These are phyloP conservation scores for Hippocampus abdominalis DNA, from an alignment of 2,113 vertebrate species.

Conservation along the genomic window DNA sequence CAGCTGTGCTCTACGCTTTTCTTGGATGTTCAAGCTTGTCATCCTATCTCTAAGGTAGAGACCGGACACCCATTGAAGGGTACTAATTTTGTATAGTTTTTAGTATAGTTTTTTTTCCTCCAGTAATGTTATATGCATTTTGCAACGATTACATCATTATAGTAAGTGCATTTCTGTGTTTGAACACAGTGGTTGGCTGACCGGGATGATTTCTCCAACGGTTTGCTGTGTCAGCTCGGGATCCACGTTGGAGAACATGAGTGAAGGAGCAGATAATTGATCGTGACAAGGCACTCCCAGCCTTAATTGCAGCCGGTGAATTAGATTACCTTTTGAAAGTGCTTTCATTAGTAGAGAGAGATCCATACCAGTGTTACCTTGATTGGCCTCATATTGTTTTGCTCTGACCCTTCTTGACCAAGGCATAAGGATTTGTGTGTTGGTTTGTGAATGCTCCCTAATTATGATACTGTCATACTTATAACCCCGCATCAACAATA, in stretches of 20 bases:
- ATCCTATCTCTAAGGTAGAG: too few relatives aligned
- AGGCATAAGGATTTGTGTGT: constrained; percentile 27
- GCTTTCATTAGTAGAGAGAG: constrained; percentile 71
- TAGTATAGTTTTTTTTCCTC: too few relatives aligned
- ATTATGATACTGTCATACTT: constrained; percentile 2
- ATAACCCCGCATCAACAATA: not conserved
- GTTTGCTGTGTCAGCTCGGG: constrained; percentile 63
- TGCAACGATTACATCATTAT: constrained; percentile 26
- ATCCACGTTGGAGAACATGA: constrained; percentile 65
- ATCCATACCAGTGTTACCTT: constrained; percentile 66
- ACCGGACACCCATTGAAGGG: too few relatives aligned
- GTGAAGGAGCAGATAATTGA: constrained; percentile 74
- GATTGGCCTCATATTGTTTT: constrained; percentile 74
- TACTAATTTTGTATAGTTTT: too few relatives aligned
- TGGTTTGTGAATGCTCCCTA: constrained; percentile 37
- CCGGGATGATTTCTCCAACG: constrained; percentile 66
- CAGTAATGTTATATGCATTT: not conserved
- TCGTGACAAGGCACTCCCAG: constrained; percentile 72
- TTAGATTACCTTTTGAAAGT: constrained; percentile 78
- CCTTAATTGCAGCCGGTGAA: constrained; percentile 76
- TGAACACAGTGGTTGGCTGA: constrained; percentile 58
- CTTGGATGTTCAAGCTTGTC: too few relatives aligned
- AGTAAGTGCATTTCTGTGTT: constrained; percentile 34
- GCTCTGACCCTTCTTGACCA: constrained; percentile 58
- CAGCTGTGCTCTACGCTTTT: too few relatives aligned